Evolutionary conservation across 2,888 invertebrate genomes (phyloP), one percentile per base, ranked within the genome.

Genomic region (Periphyllus acericola): DNA sequence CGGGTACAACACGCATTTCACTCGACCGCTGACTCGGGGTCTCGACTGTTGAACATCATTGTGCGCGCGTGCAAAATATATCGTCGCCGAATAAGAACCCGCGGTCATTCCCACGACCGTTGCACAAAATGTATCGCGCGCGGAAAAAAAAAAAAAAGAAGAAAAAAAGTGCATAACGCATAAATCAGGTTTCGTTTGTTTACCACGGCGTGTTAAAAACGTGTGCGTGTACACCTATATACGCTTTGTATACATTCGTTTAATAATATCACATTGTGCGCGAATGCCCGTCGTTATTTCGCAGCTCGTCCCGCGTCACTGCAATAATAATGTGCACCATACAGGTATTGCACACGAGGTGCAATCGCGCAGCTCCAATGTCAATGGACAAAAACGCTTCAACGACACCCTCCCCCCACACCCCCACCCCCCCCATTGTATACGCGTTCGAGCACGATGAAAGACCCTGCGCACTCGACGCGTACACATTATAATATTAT

Each of bases 101-200:
- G 71, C 72, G 71, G 66, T 75, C 34, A 76, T 86, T 86, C 86
- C 79, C 86, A 86, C 86, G 86, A 34, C 40, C 72, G 72, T 36
- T 32, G 52, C 46, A 79, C 6, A 55, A 72, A 14, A 46, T 25
- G 21, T 36, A 36, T 75, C 19, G 36, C 14, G 40, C 29, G 68
- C 40, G 29, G 40, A 40, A 68, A 29, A 40, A 34, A 1, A 79
- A 60, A n/a, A n/a, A n/a, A n/a, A n/a, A n/a, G n/a, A n/a, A n/a
- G n/a, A 75, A 84, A 36, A 84, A 74, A 68, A 86, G 17, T 40
- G 55, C 36, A 36, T 9, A n/a, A 55, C 86, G 60, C 60, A 86
- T 86, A 86, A 86, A 86, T 86, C 86, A 86, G 79, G 68, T 79
- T 72, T 72, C 60, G 86, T 86, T 86, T 72, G 86, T 86, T 86